A percentile compares a stretch with the other conserved stretches of the same genome.
These are phyloP conservation scores for Geophilus truncorum DNA, from an alignment of 2,888 invertebrate species.

Conservation along the genomic window DNA sequence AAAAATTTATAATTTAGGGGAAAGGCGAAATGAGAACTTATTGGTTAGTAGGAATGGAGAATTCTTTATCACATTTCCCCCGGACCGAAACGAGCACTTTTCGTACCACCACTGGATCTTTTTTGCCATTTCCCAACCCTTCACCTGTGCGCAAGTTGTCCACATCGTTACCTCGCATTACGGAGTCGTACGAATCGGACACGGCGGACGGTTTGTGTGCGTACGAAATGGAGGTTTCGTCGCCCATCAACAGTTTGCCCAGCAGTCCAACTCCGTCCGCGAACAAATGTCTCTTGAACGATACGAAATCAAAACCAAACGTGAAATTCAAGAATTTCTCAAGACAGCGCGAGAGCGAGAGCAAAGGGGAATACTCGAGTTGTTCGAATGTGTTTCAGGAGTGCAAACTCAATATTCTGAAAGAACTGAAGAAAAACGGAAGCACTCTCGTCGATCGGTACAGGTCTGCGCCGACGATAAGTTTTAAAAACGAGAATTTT, in stretches of 20 bases:
- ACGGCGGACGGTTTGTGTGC: neutral
- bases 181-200: constrained; percentile 27
- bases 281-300: constrained; percentile 38
- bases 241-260: constrained; percentile 22
- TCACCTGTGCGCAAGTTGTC: constrained; percentile 10
- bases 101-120: neutral
- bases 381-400: constrained; percentile 41
- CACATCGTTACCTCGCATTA: constrained; percentile 11
- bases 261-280: constrained; percentile 42
- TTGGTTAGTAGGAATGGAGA: constrained; percentile 58
- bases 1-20: constrained; percentile 53
- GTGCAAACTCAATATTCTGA: constrained; percentile 40
- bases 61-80: neutral
- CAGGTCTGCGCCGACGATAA: constrained; percentile 59
- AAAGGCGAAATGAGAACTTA: constrained; percentile 71
- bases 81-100: neutral
- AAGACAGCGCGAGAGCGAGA: neutral
- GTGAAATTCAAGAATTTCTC: constrained; percentile 33
- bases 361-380: constrained; percentile 39
- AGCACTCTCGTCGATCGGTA: constrained; percentile 44
- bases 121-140: neutral
- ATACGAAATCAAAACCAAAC: constrained; percentile 38
- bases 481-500: constrained; percentile 40
- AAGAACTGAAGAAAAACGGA: constrained; percentile 40
- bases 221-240: neutral